Evolutionary conservation across 2,888 invertebrate genomes (phyloP), one percentile per base, ranked within the genome.

Genomic region (Marronus borbonicus): DNA sequence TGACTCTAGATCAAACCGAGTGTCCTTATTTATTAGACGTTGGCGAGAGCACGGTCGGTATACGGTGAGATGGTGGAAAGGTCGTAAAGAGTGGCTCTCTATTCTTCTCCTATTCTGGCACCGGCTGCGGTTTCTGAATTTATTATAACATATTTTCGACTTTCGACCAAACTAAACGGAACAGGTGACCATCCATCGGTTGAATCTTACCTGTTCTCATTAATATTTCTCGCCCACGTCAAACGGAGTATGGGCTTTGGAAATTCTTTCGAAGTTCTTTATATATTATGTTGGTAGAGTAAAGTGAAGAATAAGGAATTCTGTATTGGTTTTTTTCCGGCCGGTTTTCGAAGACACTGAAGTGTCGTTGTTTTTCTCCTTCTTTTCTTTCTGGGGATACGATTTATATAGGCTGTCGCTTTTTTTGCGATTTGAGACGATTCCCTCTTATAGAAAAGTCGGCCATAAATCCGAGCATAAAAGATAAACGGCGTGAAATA

Each of bases 1-100:
- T 87, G 87, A 85, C 85, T 84, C 79, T 81, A 81, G 82, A 83
- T 82, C 81, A 81, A 81, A 81, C 77, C 80, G 76, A 78, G 80
- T 80, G 79, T 80, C 70, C 80, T 80, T 82, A 82, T 81, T 82
- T 82, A 82, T 82, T 79, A 68, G 81, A 52, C 79, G 20, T 20
- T 36, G 17, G n/a, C 49, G 44, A 44, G 44, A 44, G 44, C 44
- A 44, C 44, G 44, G 44, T 12, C 44, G 10, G 44, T 36, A 44
- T 44, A 44, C 44, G 31, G 31, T 36, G 31, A 36, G 31, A 36
- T 12, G 44, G 44, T 44, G 44, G 44, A 77, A 77, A 64, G 77
- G 62, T 64, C 58, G 77, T 20, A 60, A 58, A 52, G 66, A 20
- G 14, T 28, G 62, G 28, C 12, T 24, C 12, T 44, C 44, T 44